Percentiles rank a stretch among this genome's conserved stretches.
These are phyloP conservation scores for Catocala fraxini DNA, from an alignment of 2,888 invertebrate genomes.

Conservation along the genomic window DNA sequence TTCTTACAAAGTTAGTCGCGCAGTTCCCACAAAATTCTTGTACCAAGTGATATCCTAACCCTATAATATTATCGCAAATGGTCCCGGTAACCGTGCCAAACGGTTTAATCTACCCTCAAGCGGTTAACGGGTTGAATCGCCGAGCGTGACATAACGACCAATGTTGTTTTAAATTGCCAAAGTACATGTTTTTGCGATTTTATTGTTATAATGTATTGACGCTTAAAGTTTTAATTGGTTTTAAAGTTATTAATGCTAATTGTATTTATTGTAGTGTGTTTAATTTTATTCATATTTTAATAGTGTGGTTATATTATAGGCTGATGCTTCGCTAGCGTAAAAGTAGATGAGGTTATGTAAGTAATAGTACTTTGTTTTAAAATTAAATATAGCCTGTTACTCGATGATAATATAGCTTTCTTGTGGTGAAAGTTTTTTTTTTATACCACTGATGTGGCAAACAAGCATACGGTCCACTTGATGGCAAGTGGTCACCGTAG, in stretches of 20 bases:
- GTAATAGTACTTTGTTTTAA: too few species aligned
- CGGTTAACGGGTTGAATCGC: conserved; percentile 28
- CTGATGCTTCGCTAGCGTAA: too few species aligned
- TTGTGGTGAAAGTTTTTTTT: too few species aligned
- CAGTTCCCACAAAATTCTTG: conserved; percentile 7
- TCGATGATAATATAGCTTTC: too few species aligned
- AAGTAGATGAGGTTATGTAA: too few species aligned
- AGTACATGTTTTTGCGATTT: conserved; percentile 21
- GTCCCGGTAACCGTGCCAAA: conserved; percentile 49
- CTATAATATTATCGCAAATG: conserved; percentile 34
- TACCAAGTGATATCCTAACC: conserved; percentile 17
- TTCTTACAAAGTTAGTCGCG: neutral
- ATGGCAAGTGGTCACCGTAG: too few species aligned
- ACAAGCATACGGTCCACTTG: too few species aligned
- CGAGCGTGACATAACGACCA: conserved; percentile 34
- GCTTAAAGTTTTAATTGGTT: conserved; percentile 5
- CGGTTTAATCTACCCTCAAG: conserved; percentile 50
- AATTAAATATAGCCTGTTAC: too few species aligned
- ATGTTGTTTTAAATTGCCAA: conserved; percentile 31
- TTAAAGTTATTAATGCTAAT: neutral
- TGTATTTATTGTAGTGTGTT: too few species aligned
- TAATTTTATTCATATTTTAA: neutral
- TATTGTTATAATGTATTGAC: conserved; percentile 23
- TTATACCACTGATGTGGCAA: too few species aligned
- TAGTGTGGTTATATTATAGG: too few species aligned